Percentiles rank a stretch among this genome's conserved stretches.
phyloP scores from a whole-genome alignment of 2,797 vertebrate genomes.

The Gymnothorax javanicus region DNA sequence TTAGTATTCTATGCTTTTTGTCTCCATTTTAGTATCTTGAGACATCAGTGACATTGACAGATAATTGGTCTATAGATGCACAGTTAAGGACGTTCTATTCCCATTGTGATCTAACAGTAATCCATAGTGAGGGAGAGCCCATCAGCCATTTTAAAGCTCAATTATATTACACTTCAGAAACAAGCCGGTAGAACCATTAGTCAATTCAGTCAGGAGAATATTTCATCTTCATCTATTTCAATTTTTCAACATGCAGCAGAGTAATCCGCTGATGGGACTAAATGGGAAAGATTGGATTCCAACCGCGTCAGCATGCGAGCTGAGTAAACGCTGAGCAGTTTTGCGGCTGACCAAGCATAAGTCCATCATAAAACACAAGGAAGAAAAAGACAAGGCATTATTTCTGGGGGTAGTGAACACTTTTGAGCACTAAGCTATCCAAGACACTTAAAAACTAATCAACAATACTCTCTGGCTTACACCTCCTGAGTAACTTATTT shows the following conservation, averaged over 20 bases:
- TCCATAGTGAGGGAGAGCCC: not conserved
- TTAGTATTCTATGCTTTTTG: too few species aligned
- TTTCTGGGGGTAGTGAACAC: not conserved
- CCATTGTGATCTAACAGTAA: too few species aligned
- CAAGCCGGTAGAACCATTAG: not conserved
- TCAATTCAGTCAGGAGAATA: not conserved
- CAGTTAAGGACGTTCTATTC: too few species aligned
- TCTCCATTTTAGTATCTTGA: too few species aligned
- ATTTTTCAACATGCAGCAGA: not conserved
- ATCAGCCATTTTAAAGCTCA: not conserved
- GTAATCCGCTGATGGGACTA: not conserved
- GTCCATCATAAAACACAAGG: not conserved
- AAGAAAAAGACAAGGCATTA: not conserved
- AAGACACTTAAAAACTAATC: not conserved
- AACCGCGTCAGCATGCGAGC: not conserved
- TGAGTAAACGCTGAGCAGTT: not conserved
- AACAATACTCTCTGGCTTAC: not conserved
- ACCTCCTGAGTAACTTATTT: not conserved
- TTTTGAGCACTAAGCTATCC: not conserved
- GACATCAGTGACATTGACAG: too few species aligned
- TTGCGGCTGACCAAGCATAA: too few species aligned
- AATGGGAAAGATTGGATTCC: not conserved
- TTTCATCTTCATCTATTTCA: not conserved
- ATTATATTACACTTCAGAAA: not conserved
- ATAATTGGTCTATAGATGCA: too few species aligned